A percentile compares a stretch with the other conserved stretches of the same genome.
phyloP scores from a whole-genome alignment of 1,140 invertebrate genomes.

The Achroia grisella region DNA sequence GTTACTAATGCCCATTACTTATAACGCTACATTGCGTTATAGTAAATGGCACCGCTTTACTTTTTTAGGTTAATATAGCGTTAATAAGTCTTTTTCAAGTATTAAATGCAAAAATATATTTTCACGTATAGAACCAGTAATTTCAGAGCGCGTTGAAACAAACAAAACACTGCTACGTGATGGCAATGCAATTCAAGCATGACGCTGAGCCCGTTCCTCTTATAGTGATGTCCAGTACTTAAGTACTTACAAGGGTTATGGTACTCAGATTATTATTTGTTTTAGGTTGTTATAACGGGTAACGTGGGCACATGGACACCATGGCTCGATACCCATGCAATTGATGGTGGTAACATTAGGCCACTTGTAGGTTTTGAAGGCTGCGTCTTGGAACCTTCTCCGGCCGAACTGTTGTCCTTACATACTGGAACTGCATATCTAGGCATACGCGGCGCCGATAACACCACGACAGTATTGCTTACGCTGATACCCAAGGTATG shows the following conservation, averaged over 20 bases:
- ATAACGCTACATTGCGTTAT: no score
- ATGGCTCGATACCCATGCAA: slow-evolving; percentile 46
- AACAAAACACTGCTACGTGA: no score
- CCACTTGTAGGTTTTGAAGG: slow-evolving; percentile 41
- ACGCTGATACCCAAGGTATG: slow-evolving; percentile 57
- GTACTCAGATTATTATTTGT: slow-evolving; percentile 1
- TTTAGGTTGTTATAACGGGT: slow-evolving; percentile 50
- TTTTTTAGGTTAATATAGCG: no score
- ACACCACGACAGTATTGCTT: slow-evolving; percentile 51
- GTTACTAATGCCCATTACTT: no score
- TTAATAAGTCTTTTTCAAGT: no score
- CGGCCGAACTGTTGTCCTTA: slow-evolving; percentile 43
- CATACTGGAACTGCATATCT: slow-evolving; percentile 47
- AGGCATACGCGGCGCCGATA: slow-evolving; percentile 43
- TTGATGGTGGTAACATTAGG: slow-evolving; percentile 22
- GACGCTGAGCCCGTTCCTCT: no score
- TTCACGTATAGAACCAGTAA: no score
- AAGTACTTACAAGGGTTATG: no score
- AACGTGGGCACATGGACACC: slow-evolving; percentile 40
- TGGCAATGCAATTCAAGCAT: no score
- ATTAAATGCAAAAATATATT: no score
- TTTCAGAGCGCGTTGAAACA: no score
- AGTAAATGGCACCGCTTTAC: no score
- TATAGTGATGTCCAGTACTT: not conserved
- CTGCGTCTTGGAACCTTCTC: slow-evolving; percentile 52